phyloP scores from a whole-genome alignment of 2,888 invertebrate genomes.

The Callyntrura guangdongensis region DNA sequence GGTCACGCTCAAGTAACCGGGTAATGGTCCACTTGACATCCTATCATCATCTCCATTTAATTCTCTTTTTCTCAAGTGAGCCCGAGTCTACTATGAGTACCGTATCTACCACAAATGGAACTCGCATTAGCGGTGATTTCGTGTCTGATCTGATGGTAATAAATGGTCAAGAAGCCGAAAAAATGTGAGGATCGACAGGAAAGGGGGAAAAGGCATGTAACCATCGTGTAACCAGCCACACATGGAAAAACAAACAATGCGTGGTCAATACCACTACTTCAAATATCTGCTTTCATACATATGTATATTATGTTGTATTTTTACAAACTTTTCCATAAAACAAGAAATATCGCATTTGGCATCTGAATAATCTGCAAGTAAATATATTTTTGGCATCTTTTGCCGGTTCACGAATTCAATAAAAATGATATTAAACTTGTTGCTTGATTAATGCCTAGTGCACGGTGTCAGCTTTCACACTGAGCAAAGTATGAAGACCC shows the following conservation, averaged over 20 bases:
- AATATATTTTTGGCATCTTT: background rate
- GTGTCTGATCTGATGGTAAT: constrained; percentile 33
- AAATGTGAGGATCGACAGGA: background rate
- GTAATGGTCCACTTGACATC: constrained; percentile 74
- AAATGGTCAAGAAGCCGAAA: constrained; percentile 47
- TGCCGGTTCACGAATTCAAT: constrained; percentile 14
- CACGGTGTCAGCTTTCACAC: constrained; percentile 8
- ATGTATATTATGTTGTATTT: background rate
- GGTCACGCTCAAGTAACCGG: constrained; percentile 71
- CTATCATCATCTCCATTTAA: constrained; percentile 25
- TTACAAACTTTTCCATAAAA: background rate
- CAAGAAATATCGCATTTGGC: background rate
- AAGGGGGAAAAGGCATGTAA: background rate
- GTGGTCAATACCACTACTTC: constrained; percentile 55
- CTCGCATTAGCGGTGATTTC: constrained; percentile 17
- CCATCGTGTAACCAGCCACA: constrained; percentile 62
- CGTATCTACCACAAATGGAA: constrained; percentile 29
- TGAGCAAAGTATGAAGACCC: background rate
- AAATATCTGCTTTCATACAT: background rate
- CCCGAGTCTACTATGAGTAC: too few species aligned
- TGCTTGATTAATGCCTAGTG: constrained; percentile 51
- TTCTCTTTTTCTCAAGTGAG: background rate
- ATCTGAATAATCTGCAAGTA: background rate
- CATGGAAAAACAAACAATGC: constrained; percentile 71
- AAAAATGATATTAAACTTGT: constrained; percentile 63